These are phyloP conservation scores for Nasalis larvatus DNA, from an alignment of 2,113 vertebrate species.

Conservation along the genomic window DNA sequence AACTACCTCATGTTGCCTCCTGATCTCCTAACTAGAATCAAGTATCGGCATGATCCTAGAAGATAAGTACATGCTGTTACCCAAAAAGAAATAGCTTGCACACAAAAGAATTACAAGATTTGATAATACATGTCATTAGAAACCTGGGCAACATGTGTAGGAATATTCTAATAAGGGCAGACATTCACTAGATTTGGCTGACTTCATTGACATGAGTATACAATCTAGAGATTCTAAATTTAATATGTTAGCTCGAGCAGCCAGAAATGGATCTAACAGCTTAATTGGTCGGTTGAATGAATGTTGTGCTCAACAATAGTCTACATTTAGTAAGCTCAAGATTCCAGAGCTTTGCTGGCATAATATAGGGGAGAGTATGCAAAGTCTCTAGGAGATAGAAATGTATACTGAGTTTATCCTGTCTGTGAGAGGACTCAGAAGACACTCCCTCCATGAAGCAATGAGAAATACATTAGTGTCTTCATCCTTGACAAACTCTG, in stretches of 20 bases:
- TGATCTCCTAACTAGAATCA: background rate
- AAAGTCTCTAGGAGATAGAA: background rate
- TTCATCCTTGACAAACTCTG: background rate
- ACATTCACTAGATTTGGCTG: background rate
- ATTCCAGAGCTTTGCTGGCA: too few species aligned
- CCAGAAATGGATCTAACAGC: background rate
- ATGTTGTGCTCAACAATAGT: rapidly evolving
- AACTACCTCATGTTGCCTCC: background rate
- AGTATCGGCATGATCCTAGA: background rate
- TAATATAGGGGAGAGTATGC: background rate
- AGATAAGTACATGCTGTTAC: background rate
- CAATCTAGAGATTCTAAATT: background rate
- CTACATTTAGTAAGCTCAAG: background rate
- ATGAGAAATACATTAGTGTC: background rate
- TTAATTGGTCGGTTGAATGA: background rate
- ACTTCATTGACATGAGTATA: background rate
- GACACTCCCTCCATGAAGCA: background rate
- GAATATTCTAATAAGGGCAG: background rate
- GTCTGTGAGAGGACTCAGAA: background rate
- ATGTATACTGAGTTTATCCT: background rate
- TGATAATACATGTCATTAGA: background rate
- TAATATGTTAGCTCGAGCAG: background rate
- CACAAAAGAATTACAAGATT: background rate
- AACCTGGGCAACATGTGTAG: background rate
- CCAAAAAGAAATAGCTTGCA: background rate